A percentile compares a stretch with the other conserved stretches of the same genome.
Evolutionary conservation across 2,113 vertebrate species (phyloP).

Genomic region (Thunnus maccoyii): DNA sequence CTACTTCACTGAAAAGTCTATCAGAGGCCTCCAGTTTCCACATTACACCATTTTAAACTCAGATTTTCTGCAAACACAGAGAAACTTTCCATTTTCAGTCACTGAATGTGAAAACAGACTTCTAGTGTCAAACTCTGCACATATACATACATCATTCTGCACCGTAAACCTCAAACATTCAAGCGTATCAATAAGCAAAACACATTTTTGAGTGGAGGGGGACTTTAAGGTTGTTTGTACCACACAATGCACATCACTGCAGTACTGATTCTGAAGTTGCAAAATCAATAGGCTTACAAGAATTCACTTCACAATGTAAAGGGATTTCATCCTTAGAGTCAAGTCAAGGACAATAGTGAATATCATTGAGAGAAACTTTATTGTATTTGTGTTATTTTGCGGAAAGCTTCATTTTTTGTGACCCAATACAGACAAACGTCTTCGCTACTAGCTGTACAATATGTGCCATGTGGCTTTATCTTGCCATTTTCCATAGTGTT

Average conservation of each 20-base stretch:
- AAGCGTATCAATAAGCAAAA: too few species aligned
- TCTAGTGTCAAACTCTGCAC: too few species aligned
- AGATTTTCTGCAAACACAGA: too few species aligned
- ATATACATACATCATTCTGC: too few species aligned
- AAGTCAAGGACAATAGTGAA: constrained; percentile 3
- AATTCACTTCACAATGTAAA: not conserved
- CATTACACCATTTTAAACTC: too few species aligned
- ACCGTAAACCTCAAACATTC: too few species aligned
- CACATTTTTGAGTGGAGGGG: too few species aligned
- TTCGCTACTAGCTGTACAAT: not conserved
- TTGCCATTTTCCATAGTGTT: constrained; percentile 28
- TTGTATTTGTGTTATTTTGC: not conserved
- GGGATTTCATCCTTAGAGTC: not conserved
- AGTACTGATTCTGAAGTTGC: not conserved
- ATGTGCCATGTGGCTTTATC: constrained; percentile 4
- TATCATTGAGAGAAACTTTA: not conserved
- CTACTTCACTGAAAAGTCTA: too few species aligned
- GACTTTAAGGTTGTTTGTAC: not conserved
- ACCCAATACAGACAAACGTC: not conserved
- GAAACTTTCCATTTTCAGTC: too few species aligned
- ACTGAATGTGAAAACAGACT: too few species aligned
- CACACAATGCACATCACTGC: not conserved
- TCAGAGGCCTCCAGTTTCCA: too few species aligned
- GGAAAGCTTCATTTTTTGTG: not conserved
- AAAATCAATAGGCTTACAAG: too few species aligned